These are phyloP conservation scores for Alcedo quadribrachys DNA, from an alignment of 2,797 vertebrate genomes.

Conservation along the genomic window DNA sequence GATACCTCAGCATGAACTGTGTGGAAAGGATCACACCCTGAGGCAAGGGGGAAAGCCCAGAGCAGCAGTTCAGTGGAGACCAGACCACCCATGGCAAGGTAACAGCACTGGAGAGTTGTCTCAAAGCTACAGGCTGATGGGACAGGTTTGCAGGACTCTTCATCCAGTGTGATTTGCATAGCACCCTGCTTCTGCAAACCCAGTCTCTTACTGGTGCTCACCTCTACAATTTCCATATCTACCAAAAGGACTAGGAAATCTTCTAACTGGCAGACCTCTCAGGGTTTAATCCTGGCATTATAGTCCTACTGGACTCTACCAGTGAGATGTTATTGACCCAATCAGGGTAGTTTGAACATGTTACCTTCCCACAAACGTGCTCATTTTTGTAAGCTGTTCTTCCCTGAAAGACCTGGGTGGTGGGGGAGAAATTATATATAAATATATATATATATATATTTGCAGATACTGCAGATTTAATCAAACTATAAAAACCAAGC, in stretches of 20 bases:
- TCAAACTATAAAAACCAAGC: not conserved
- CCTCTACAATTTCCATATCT: not conserved
- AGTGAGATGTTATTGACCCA: not conserved
- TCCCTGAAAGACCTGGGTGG: not conserved
- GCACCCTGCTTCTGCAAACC: not conserved
- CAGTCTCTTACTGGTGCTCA: not conserved
- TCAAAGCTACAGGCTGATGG: not conserved
- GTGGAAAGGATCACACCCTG: not conserved
- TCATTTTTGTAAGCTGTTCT: not conserved
- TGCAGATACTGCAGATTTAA: not conserved
- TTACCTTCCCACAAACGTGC: not conserved
- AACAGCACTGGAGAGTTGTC: not conserved
- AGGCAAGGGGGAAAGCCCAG: not conserved
- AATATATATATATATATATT: not conserved
- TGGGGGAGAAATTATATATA: fast-evolving
- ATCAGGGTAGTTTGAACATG: not conserved
- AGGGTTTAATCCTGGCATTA: not conserved
- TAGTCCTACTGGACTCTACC: not conserved
- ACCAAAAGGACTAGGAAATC: not conserved
- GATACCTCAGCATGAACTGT: not conserved
- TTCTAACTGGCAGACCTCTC: not conserved
- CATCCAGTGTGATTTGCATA: not conserved
- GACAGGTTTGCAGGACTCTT: not conserved
- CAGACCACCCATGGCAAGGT: not conserved
- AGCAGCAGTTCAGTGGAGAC: not conserved